Percentiles rank a stretch among this genome's conserved stretches.
phyloP scores from a whole-genome alignment of 2,797 vertebrate species.

The Periophthalmus magnuspinnatus region DNA sequence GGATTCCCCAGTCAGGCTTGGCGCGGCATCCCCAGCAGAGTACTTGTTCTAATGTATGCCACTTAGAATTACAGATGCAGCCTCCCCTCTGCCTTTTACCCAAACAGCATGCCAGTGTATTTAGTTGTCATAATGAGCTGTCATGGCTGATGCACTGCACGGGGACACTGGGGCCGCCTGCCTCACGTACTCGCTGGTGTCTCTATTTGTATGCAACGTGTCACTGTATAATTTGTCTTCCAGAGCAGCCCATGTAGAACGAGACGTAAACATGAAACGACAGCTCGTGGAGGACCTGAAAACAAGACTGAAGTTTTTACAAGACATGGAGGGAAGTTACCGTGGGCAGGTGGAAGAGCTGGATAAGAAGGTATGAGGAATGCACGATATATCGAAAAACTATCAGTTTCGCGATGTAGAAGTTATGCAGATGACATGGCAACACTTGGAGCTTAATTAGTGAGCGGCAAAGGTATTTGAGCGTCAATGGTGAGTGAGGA shows the following conservation, averaged over 20 bases:
- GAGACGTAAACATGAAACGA: conserved; percentile 87
- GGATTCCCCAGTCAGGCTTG: conserved; percentile 63
- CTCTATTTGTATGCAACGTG: conserved; percentile 12
- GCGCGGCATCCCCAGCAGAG: conserved; percentile 52
- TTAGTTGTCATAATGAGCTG: conserved; percentile 80
- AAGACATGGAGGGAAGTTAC: conserved; percentile 85
- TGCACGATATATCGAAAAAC: no score
- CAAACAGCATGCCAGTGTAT: conserved; percentile 74
- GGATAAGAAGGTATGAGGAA: conserved; percentile 81
- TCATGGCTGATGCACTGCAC: conserved; percentile 69
- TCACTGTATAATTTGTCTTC: conserved; percentile 8
- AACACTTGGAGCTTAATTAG: no score
- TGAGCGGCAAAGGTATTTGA: no score
- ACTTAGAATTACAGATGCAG: conserved; percentile 70
- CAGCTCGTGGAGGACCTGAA: conserved; percentile 88
- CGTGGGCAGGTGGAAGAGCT: conserved; percentile 80
- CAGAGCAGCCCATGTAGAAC: conserved; percentile 81
- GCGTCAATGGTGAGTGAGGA: no score
- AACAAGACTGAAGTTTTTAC: conserved; percentile 83
- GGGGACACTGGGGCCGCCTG: conserved; percentile 68
- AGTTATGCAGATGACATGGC: no score
- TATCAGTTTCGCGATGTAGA: no score
- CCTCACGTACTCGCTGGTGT: conserved; percentile 8
- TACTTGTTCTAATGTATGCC: conserved; percentile 68
- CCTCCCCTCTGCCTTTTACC: conserved; percentile 40